A percentile compares a stretch with the other conserved stretches of the same genome.
These are phyloP conservation scores for Elachura formosa DNA, from an alignment of 2,113 vertebrate species.

Conservation along the genomic window DNA sequence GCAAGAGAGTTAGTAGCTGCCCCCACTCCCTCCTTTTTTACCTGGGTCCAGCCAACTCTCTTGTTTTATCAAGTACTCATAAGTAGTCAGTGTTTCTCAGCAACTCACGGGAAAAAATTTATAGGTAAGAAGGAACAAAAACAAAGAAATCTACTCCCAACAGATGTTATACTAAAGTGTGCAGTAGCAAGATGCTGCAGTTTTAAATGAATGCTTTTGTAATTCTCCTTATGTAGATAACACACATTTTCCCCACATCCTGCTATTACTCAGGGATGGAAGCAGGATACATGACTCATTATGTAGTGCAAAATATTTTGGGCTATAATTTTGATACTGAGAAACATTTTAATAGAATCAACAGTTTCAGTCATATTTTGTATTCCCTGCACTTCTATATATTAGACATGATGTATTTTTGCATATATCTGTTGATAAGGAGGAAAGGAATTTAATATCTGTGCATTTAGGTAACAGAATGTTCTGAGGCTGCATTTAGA, in stretches of 20 bases:
- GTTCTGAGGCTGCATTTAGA: background rate
- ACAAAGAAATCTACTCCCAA: too few species aligned
- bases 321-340: background rate
- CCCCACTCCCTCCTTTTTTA: too few species aligned
- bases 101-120: too few species aligned
- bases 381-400: background rate
- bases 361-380: background rate
- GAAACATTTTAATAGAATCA: background rate
- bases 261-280: background rate
- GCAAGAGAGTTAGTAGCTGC: too few species aligned
- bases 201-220: background rate
- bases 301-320: background rate
- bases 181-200: background rate
- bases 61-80: too few species aligned
- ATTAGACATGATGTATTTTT: background rate
- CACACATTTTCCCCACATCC: background rate
- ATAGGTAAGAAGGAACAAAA: too few species aligned
- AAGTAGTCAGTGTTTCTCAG: too few species aligned
- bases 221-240: background rate
- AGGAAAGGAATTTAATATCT: background rate
- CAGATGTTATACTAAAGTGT: background rate
- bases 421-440: background rate
- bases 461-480: background rate
- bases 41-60: too few species aligned
- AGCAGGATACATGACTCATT: background rate